These are phyloP conservation scores for Episyrphus balteatus DNA, from an alignment of 1,140 invertebrate genomes.

Conservation along the genomic window DNA sequence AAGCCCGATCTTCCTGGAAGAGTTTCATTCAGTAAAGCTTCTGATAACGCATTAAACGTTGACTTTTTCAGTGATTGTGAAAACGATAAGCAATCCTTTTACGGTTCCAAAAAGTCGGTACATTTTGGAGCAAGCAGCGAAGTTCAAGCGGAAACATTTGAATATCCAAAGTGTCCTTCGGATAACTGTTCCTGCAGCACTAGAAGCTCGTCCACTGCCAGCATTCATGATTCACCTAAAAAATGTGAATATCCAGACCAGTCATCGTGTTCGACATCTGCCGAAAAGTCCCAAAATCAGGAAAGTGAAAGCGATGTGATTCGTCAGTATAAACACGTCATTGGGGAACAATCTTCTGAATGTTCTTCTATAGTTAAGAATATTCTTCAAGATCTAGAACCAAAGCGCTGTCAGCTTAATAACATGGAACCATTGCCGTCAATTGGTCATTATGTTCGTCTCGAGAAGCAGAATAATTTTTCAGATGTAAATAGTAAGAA, in stretches of 20 bases:
- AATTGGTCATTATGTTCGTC: slow-evolving; percentile 12
- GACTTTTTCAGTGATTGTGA: slow-evolving; percentile 30
- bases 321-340: slow-evolving; percentile 26
- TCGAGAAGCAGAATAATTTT: slow-evolving; percentile 27
- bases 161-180: slow-evolving; percentile 32
- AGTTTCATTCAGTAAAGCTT: slow-evolving; percentile 29
- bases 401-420: slow-evolving; percentile 6
- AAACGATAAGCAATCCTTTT: slow-evolving; percentile 20
- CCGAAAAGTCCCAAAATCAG: neutral
- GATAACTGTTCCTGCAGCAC: slow-evolving; percentile 34
- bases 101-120: slow-evolving; percentile 18
- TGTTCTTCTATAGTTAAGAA: slow-evolving; percentile 7
- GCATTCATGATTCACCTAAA: slow-evolving; percentile 14
- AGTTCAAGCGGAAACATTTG: slow-evolving; percentile 26
- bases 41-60: slow-evolving; percentile 6
- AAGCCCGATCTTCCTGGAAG: slow-evolving; percentile 32
- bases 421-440: slow-evolving; percentile 23
- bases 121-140: slow-evolving; percentile 21
- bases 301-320: slow-evolving; percentile 23
- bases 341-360: slow-evolving; percentile 10
- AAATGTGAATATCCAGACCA: neutral
- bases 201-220: slow-evolving; percentile 23
- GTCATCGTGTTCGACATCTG: too few species aligned
- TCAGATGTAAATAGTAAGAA: slow-evolving; percentile 18
- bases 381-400: slow-evolving; percentile 3